These are phyloP conservation scores for Tiliacea citrago DNA, from an alignment of 2,888 invertebrate genomes.

Conservation along the genomic window DNA sequence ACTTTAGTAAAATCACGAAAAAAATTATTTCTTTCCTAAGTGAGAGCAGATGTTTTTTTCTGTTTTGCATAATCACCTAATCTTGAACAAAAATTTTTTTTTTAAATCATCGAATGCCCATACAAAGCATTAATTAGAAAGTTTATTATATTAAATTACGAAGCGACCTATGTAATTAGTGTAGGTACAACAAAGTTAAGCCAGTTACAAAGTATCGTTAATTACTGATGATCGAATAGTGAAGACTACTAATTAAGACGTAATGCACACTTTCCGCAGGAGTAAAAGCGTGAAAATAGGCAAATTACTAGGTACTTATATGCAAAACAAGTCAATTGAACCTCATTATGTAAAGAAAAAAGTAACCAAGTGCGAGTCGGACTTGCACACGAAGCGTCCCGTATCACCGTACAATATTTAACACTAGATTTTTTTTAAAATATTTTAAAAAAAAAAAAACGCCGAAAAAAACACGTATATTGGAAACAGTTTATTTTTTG, in stretches of 20 bases:
- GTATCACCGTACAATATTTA: not conserved
- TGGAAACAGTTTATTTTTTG: not conserved
- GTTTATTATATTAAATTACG: not conserved
- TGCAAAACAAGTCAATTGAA: slow-evolving; percentile 27
- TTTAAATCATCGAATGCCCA: not conserved
- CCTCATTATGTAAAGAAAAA: slow-evolving; percentile 37
- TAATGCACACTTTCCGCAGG: slow-evolving; percentile 17
- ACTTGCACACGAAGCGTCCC: too few species aligned
- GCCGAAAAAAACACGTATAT: not conserved
- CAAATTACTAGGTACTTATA: slow-evolving; percentile 40
- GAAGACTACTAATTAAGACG: slow-evolving; percentile 23
- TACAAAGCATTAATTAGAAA: not conserved
- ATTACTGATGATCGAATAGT: slow-evolving; percentile 9
- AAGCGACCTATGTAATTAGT: not conserved
- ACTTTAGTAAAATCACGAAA: too few species aligned
- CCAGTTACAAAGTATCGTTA: not conserved
- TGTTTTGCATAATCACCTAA: not conserved
- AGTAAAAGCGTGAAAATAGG: slow-evolving; percentile 41
- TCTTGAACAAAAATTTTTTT: not conserved
- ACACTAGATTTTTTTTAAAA: not conserved
- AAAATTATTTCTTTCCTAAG: too few species aligned
- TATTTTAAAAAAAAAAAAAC: not conserved
- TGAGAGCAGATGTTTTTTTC: too few species aligned
- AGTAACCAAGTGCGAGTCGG: not conserved
- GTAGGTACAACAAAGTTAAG: not conserved